Base-by-base conservation (phyloP, 2,888 invertebrate species). In the Metalampra italica region DNA sequence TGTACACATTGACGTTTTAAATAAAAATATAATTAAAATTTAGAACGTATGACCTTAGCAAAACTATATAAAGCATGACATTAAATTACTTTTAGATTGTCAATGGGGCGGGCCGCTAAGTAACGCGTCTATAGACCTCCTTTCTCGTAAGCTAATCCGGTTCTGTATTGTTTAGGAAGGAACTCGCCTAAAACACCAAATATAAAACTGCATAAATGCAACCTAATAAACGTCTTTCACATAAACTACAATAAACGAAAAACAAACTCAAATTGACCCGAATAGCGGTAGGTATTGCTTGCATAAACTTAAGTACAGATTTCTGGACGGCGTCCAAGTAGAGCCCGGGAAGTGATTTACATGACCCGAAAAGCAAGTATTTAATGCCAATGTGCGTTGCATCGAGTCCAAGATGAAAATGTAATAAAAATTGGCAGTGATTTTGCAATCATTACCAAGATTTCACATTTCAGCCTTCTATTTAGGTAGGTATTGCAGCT, bases 321-420 rank as follows among this genome's bases (percentile, higher is more conserved):
- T 75, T 68, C 75, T 81, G 79, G 78, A 71, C 60, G 53, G 60
- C 53, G 60, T 75, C 78, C 82, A 81, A 82, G 70, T 66, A 64
- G 60, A 13, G 55, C 54, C 52, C 54, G 50, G 50, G 59, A 55
- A 70, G 60, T 72, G 68, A 74, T 73, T 74, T 76, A 70, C 71
- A 67, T 67, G 55, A 47, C 62, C 64, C 62, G 64, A 63, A 71
- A 71, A 9, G 68, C 66, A 69, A 68, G 62, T 62, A 60, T 67
- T 68, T 66, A 68, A 68, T 68, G 65, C 66, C 62, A 62, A 62
- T 58, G 48, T 40, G 50, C 50, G 52, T 43, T 57, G 55, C 58
- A 56, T 51, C 54, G 49, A 52, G 51, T 32, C 34, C 32, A 41
- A 41, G 22, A 29, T 29, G 41, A 9, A 11, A 22, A 9, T 29